A percentile compares a stretch with the other conserved stretches of the same genome.
Conservation (phyloP, 2,888 invertebrate species). For the Stratiomys singularior region DNA sequence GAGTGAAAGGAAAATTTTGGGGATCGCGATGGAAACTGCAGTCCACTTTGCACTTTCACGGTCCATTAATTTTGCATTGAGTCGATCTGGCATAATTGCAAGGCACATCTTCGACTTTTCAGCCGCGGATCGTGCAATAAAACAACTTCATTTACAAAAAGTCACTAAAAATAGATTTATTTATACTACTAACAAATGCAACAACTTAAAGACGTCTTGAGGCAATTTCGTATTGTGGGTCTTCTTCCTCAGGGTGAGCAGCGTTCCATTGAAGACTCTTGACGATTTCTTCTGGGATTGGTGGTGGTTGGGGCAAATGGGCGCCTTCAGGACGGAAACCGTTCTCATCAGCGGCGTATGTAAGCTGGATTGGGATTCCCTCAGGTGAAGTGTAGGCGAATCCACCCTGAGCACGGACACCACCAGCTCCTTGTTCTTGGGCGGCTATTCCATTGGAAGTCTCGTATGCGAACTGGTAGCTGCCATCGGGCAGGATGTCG, state of each 20-base stretch:
- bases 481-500: conserved; percentile 28
- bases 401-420: conserved; percentile 55
- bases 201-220: conserved; percentile 31
- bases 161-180: conserved; percentile 21
- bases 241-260: conserved; percentile 41
- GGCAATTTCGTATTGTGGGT: conserved; percentile 33
- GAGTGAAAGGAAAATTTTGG: no score
- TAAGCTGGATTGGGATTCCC: conserved; percentile 65
- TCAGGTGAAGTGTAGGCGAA: conserved; percentile 69
- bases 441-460: conserved; percentile 72
- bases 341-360: conserved; percentile 59
- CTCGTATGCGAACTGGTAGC: conserved; percentile 63
- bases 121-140: no score
- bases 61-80: no score
- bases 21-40: no score
- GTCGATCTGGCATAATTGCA: no score
- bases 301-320: conserved; percentile 35
- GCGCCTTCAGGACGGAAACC: conserved; percentile 36
- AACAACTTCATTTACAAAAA: not conserved
- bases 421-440: conserved; percentile 69
- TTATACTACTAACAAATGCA: conserved; percentile 24
- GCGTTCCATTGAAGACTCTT: conserved; percentile 50
- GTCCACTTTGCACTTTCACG: no score
- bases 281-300: conserved; percentile 40
- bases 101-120: no score